Conservation (phyloP, 2,113 vertebrate genomes). For the Phodopus roborovskii region DNA sequence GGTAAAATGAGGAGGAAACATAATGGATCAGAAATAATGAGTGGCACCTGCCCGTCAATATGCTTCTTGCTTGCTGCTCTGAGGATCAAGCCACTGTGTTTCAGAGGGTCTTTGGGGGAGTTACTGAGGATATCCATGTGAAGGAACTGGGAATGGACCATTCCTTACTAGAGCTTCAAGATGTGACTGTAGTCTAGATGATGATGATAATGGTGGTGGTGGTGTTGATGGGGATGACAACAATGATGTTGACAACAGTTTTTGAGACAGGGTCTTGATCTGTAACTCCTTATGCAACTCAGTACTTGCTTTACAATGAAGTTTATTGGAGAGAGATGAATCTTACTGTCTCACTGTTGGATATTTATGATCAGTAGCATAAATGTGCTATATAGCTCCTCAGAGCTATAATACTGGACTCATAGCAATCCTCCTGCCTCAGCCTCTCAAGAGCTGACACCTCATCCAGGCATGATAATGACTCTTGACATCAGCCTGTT, state of each 20-base stretch:
- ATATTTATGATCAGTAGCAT: neutral
- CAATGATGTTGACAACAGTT: neutral
- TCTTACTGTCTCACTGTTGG: neutral
- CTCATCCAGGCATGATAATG: neutral
- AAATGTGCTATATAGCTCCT: neutral
- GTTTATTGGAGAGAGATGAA: neutral
- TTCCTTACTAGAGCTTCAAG: neutral
- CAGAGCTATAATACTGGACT: neutral
- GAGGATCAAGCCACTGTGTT: neutral
- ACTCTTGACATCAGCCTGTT: neutral
- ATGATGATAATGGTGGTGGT: neutral
- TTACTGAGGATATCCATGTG: accelerated
- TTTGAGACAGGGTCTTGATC: neutral
- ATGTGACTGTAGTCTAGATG: neutral
- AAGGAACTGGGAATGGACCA: neutral
- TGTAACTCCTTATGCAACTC: neutral
- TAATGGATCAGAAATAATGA: accelerated
- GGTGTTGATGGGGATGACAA: neutral
- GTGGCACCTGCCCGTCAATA: accelerated
- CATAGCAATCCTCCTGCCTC: neutral
- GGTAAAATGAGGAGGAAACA: neutral
- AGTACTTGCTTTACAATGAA: neutral
- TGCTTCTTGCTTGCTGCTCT: neutral
- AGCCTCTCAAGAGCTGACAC: neutral
- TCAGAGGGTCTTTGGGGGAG: too few relatives aligned